phyloP scores from a whole-genome alignment of 2,113 vertebrate genomes.

The Heloderma charlesbogerti region DNA sequence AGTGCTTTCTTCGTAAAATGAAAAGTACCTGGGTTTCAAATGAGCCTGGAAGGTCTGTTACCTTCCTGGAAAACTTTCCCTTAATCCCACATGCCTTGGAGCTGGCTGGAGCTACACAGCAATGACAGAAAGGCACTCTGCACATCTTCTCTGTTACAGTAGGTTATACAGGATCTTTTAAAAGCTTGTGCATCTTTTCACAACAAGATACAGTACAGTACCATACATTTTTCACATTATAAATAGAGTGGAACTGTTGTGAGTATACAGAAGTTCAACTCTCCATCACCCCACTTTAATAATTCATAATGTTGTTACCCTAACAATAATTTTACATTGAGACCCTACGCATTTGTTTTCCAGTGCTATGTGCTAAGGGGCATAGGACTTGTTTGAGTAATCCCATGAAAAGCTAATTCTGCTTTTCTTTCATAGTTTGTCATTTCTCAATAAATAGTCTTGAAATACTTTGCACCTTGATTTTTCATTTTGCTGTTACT shows the following conservation, averaged over 20 bases:
- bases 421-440: background rate
- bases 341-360: background rate
- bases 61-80: background rate
- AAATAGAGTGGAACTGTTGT: background rate
- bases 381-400: constrained; percentile 15
- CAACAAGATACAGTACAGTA: too few species aligned
- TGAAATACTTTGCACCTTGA: background rate
- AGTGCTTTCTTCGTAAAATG: background rate
- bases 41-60: too few species aligned
- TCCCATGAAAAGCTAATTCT: background rate
- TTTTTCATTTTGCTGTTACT: background rate
- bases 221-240: background rate
- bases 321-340: background rate
- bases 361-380: background rate
- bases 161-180: background rate
- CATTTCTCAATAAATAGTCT: background rate
- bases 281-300: background rate
- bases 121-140: background rate
- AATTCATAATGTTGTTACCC: constrained; percentile 5
- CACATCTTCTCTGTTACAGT: background rate
- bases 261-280: background rate
- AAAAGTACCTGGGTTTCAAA: background rate
- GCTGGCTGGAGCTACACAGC: background rate
- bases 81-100: background rate
- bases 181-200: background rate